Evolutionary conservation across 2,113 vertebrate genomes (phyloP).

Genomic region (Lampris incognitus): DNA sequence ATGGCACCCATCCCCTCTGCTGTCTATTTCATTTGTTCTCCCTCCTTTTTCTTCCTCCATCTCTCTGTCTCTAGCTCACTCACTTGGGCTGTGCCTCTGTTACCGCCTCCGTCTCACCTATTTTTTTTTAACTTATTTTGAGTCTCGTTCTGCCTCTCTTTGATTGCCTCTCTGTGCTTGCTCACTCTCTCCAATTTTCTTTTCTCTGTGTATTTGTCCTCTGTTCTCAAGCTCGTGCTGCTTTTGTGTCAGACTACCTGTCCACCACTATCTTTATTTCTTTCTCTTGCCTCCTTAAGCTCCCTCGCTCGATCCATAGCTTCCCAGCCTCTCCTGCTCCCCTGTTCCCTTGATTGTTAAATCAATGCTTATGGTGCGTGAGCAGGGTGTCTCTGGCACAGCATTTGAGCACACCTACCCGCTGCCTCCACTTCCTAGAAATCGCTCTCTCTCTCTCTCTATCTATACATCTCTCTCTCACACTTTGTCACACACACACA

Average conservation of each 20-base stretch:
- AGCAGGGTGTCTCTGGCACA: conserved; percentile 79
- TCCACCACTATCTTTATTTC: conserved; percentile 43
- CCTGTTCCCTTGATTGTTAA: conserved; percentile 79
- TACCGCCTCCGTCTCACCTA: conserved; percentile 1
- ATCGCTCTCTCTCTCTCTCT: conserved; percentile 14
- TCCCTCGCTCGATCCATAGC: conserved; percentile 60
- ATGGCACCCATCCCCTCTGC: conserved; percentile 19
- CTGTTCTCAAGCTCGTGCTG: conserved; percentile 24
- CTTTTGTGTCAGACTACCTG: conserved; percentile 27
- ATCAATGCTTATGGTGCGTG: conserved; percentile 82
- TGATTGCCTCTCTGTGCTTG: conserved; percentile 13
- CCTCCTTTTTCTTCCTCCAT: not conserved
- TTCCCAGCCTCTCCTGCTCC: conserved; percentile 36
- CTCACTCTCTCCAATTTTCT: conserved; percentile 24
- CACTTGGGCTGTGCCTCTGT: conserved; percentile 24
- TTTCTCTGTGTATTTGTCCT: conserved; percentile 28
- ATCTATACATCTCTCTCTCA: not conserved
- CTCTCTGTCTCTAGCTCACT: not conserved
- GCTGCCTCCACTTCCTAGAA: conserved; percentile 75
- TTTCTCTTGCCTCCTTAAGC: conserved; percentile 32
- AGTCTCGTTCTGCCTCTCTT: conserved; percentile 23
- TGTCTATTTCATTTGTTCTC: not conserved
- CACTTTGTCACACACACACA: not conserved
- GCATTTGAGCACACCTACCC: conserved; percentile 70
- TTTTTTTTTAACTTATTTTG: conserved; percentile 29